Evolutionary conservation across 1,140 invertebrate genomes (phyloP), one percentile per base, ranked within the genome.

Genomic region (Ladona fulva): DNA sequence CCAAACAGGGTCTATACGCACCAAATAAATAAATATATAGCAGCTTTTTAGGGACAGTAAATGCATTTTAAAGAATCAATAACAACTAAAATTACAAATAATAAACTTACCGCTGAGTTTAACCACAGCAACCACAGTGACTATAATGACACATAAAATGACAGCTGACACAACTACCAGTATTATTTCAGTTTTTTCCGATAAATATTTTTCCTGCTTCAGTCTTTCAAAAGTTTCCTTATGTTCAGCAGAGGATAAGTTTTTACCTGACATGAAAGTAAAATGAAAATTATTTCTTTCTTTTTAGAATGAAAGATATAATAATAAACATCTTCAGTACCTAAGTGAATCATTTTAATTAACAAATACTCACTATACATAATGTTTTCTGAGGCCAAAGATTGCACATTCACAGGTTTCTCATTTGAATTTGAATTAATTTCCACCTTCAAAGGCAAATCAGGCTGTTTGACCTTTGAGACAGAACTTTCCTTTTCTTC

Each of bases 91-190:
- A n/a, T n/a, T n/a, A n/a, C n/a, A n/a, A n/a, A n/a, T n/a, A n/a
- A 42, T 75, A 25, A 74, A 74, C 75, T 42, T 59, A 77, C 77
- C 24, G 7, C n/a, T 14, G n/a, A 77, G 16, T n/a, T 52, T 25
- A 6, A 29, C 22, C 42, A 42, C 42, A 3, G 42, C 59, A 11
- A 77, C 52, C 10, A 22, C 74, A 75, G 74, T 19, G 5, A 29
- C 29, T 19, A 76, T n/a, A 29, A 42, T 42, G 7, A 42, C 7
- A 76, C 24, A 52, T 37, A 76, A 10, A 37, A 76, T 12, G 11
- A 24, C n/a, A 3, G 16, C 76, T 37, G 24, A 76, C 11, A 42
- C 24, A 76, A 24, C 19, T 1, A 76, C 24, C 24, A 76, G 16
- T 37, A 76, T 24, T 76, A 76, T 22, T 42, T 42, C 44, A 12